Percentiles rank a stretch among this genome's conserved stretches.
Conservation (phyloP, 1,140 invertebrate genomes). For the Sarcophaga peregrina region DNA sequence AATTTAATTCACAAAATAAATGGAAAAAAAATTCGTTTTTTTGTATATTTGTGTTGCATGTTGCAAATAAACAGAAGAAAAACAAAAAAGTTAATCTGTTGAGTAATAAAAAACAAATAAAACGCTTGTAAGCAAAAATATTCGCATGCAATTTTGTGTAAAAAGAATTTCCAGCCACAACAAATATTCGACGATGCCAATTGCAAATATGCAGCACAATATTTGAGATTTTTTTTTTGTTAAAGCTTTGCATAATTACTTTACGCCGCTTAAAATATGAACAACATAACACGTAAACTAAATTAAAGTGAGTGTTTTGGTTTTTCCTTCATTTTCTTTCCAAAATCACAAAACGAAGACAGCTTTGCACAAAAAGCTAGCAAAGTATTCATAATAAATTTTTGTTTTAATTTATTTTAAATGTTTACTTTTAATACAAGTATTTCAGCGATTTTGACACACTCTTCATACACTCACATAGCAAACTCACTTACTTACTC, state of each 20-base stretch:
- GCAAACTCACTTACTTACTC: not conserved
- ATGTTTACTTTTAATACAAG: not conserved
- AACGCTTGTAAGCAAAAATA: not conserved
- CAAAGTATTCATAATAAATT: not conserved
- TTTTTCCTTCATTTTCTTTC: not conserved
- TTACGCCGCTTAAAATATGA: not conserved
- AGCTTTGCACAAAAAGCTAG: not conserved
- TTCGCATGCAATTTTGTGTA: constrained; percentile 8
- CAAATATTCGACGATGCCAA: not conserved
- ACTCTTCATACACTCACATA: no score
- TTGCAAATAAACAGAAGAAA: not conserved
- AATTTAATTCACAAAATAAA: not conserved
- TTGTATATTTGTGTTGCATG: not conserved
- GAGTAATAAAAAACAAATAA: constrained; percentile 12
- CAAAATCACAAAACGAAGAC: not conserved
- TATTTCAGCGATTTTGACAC: no score
- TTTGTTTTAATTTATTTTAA: constrained; percentile 16
- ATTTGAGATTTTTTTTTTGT: not conserved
- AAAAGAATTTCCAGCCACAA: not conserved
- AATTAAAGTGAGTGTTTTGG: not conserved
- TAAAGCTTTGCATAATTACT: not conserved
- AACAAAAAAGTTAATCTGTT: not conserved
- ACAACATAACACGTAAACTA: not conserved
- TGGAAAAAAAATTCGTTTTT: not conserved
- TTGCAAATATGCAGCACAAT: not conserved